Evolutionary conservation across 1,140 invertebrate genomes (phyloP).

Genomic region (Halictus rubicundus): DNA sequence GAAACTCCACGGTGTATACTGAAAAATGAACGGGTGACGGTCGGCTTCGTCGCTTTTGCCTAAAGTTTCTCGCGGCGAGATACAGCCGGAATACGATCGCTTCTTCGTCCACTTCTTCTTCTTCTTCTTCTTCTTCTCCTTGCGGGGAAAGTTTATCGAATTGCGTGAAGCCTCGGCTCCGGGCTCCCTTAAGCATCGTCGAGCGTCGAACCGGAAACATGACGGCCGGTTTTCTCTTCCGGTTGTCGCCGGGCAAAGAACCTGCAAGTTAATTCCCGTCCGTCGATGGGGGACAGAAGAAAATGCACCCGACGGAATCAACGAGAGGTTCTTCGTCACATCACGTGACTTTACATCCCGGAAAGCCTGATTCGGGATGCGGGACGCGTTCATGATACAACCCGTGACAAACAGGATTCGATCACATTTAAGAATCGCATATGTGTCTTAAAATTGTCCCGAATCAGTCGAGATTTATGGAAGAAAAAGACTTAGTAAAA

Average conservation of each 20-base stretch:
- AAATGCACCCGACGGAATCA: conserved; percentile 1
- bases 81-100: not conserved
- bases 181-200: conserved; percentile 42
- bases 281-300: not conserved
- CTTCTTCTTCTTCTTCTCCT: too few species aligned
- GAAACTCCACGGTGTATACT: not conserved
- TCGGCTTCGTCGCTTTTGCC: not conserved
- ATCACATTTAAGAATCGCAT: too few species aligned
- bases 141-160: conserved; percentile 28
- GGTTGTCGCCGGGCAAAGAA: not conserved
- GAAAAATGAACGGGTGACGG: not conserved
- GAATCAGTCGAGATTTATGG: too few species aligned
- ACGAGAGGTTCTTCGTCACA: not conserved
- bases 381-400: not conserved
- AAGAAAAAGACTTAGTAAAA: too few species aligned
- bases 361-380: not conserved
- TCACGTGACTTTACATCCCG: not conserved
- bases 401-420: too few species aligned
- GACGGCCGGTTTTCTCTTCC: conserved; percentile 2
- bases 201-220: conserved; percentile 36
- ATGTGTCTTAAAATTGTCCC: too few species aligned
- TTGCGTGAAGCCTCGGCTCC: not conserved
- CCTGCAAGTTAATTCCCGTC: conserved; percentile 20
- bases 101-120: not conserved
- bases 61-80: conserved; percentile 1